Evolutionary conservation across 2,888 invertebrate species (phyloP).

Genomic region (Idaea biselata): DNA sequence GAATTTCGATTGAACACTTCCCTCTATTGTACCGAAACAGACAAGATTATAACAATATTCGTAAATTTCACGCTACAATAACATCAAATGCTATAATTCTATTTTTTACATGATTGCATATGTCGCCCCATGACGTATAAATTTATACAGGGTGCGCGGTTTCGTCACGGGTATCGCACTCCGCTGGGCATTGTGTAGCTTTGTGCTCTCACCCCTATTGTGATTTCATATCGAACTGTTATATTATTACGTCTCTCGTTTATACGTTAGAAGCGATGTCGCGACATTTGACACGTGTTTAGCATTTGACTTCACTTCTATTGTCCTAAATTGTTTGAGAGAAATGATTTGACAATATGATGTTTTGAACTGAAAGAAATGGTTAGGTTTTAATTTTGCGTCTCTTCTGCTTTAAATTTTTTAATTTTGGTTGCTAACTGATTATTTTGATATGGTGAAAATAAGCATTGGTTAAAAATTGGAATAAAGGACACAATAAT

Average conservation of each 20-base stretch:
- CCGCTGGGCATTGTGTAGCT: constrained; percentile 40
- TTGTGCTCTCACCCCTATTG: constrained; percentile 42
- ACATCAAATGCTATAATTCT: constrained; percentile 55
- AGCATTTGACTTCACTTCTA: constrained; percentile 68
- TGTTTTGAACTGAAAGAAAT: constrained; percentile 27
- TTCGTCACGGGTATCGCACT: constrained; percentile 63
- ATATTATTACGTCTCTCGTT: constrained; percentile 67
- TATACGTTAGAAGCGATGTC: constrained; percentile 65
- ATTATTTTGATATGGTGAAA: neutral
- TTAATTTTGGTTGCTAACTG: neutral
- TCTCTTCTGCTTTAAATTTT: neutral
- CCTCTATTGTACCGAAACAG: constrained; percentile 21
- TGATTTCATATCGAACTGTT: constrained; percentile 64
- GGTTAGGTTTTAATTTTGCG: constrained; percentile 19
- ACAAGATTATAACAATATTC: constrained; percentile 56
- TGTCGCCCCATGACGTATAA: constrained; percentile 44
- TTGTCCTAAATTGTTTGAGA: constrained; percentile 64
- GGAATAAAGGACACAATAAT: too few relatives aligned
- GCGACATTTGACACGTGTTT: constrained; percentile 75
- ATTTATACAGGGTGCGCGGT: constrained; percentile 55
- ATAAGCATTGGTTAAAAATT: too few relatives aligned
- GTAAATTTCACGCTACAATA: constrained; percentile 63
- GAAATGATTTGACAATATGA: constrained; percentile 43
- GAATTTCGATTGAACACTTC: neutral
- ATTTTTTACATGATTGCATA: constrained; percentile 66